Evolutionary conservation across 2,888 invertebrate genomes (phyloP), one percentile per base, ranked within the genome.

Genomic region (Chydorus sphaericus): DNA sequence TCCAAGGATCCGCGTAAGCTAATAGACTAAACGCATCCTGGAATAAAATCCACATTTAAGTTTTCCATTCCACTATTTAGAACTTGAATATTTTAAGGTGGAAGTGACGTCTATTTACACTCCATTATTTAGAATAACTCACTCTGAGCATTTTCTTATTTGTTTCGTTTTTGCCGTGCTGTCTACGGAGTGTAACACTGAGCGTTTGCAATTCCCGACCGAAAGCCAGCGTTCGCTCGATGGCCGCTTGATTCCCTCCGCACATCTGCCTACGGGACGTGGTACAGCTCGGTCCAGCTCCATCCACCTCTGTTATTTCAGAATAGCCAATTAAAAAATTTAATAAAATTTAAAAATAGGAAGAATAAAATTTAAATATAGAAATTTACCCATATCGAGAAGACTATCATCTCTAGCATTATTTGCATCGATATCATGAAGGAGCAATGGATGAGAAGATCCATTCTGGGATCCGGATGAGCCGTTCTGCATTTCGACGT

Each of bases 1-100:
- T 84, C 92, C 92, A 94, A 30, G 96, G 97, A 76, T 97, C 94
- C 64, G 91, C 86, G 74, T 97, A 97, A 51, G 96, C 96, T 68
- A 97, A 77, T 68, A 97, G 78, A 75, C 94, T 94, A 77, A 96
- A 97, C 68, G 96, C 96, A 73, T 96, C 90, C 86, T 93, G 75
- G 28, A 71, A 66, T 62, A 57, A 59, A 60, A 53, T 59, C 18
- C 33, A 10, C n/a, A 53, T 16, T 10, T n/a, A 26, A 20, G n/a
- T 20, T 7, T 23, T 31, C 26, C 33, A 3, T 11, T 26, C 20
- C 11, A 38, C 18, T 28, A 28, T 23, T 50, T 16, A 11, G 20
- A 1, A n/a, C 26, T 11, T 48, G 11, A 29, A 29, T 30, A 23
- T 44, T 20, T 3, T 11, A 36, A 33, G n/a, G 14, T 14, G 18